Conservation (phyloP, 2,888 invertebrate genomes). For the Oligia fasciuncula region DNA sequence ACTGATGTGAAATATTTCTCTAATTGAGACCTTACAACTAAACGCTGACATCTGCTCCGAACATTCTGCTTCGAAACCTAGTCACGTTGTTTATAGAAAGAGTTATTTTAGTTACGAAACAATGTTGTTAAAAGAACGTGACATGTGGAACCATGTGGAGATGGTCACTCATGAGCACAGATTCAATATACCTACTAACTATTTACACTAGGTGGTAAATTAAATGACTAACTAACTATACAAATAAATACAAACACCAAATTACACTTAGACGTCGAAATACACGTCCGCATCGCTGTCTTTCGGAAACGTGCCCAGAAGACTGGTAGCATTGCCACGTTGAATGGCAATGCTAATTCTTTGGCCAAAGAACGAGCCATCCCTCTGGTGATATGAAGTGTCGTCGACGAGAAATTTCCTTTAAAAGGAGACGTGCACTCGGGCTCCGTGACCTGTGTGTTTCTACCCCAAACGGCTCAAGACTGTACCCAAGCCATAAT, state of each 20-base stretch:
- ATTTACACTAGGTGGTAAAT: background rate
- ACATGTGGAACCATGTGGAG: background rate
- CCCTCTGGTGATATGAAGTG: background rate
- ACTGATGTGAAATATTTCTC: background rate
- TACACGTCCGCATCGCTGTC: background rate
- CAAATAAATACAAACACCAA: background rate
- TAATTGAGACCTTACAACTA: constrained; percentile 23
- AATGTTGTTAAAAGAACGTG: background rate
- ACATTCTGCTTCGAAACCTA: constrained; percentile 5
- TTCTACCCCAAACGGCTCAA: background rate
- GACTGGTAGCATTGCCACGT: background rate
- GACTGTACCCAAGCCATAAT: background rate
- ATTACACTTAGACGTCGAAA: background rate
- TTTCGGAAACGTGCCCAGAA: background rate
- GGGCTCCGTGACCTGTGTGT: no score
- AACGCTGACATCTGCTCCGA: background rate
- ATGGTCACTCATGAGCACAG: background rate
- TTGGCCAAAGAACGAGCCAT: background rate
- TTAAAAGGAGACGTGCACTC: background rate
- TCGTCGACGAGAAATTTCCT: background rate
- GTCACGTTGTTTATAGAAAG: constrained; percentile 15
- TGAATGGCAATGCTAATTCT: background rate
- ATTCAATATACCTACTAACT: no score
- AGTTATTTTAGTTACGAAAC: background rate
- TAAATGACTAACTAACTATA: background rate